Base-by-base conservation (phyloP, 30 jellyfish, hydroid and myxozoan genomes). In the Aurelia aurita complex sp. Pacific region DNA sequence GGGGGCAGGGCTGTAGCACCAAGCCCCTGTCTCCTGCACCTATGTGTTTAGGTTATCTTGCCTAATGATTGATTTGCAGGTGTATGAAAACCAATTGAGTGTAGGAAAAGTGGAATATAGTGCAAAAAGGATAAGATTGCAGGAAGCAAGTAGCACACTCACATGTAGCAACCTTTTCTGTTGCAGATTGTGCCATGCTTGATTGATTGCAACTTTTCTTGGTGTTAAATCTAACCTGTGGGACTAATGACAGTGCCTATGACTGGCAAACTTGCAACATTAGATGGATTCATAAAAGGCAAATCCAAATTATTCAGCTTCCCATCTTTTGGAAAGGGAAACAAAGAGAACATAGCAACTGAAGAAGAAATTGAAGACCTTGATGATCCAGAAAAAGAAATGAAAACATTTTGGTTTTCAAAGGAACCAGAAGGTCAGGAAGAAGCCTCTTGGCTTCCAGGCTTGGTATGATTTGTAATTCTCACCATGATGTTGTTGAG, bases 381-480 rank as follows among this genome's bases (percentile, higher is more conserved):
- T 5, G 75, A 73, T 62, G 93, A 84, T 35, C 74, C 79, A 73
- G 87, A 63, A 5, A 15, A 84, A 7, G 93, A 84, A 84, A 84
- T 84, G 93, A 84, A 84, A 60, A 72, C 90, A 43, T 90, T 73
- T 57, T 90, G 91, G 92, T 90, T 90, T 64, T 85, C 91, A 75
- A 73, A 64, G 40, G 89, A 60, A 10, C 73, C 50, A 3, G 90
- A 61, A 7, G 62, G 60, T 18, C 82, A 54, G 51, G 83, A 77
- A 19, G 71, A 65, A 0, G 88, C 75, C 19, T 84, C 94, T 51
- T 90, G 95, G 97, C 80, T 90, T 33, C 97, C 97, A 64, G 91
- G 95, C 43, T 64, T 90, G 89, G 97, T 90, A 65, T 15, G 92
- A 61, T 32, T 2, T 9, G 7, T 61, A 43, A 61, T 67, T n/a